phyloP scores from a whole-genome alignment of 2,113 vertebrate species.

The Scophthalmus maximus region DNA sequence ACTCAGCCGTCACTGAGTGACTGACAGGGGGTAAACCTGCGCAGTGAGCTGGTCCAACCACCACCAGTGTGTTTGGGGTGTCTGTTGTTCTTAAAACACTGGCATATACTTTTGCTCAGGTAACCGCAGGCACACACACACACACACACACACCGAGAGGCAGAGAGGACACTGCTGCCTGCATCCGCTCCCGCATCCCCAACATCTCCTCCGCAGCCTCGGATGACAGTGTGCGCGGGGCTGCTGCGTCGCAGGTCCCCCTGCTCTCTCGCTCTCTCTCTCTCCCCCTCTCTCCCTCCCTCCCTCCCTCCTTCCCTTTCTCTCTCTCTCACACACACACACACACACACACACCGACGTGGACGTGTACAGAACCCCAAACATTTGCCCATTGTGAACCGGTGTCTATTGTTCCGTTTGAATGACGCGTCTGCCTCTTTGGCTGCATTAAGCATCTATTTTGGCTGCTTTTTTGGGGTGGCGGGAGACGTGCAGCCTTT shows the following conservation, averaged over 20 bases:
- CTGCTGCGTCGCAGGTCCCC: slow-evolving; percentile 68
- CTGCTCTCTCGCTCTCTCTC: slow-evolving; percentile 47
- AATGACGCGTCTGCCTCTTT: slow-evolving; percentile 60
- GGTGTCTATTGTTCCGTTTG: slow-evolving; percentile 75
- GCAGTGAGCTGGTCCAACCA: slow-evolving; percentile 3
- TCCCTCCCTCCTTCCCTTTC: slow-evolving; percentile 38
- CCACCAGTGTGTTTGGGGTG: too few relatives aligned
- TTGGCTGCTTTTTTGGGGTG: slow-evolving; percentile 33
- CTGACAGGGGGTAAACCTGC: slow-evolving; percentile 17
- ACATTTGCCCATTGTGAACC: slow-evolving; percentile 73
- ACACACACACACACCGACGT: slow-evolving; percentile 33
- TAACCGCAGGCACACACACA: slow-evolving; percentile 23
- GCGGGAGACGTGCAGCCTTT: slow-evolving; percentile 15
- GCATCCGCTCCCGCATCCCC: too few relatives aligned
- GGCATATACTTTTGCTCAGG: slow-evolving; percentile 41
- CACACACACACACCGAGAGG: too few relatives aligned
- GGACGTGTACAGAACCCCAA: slow-evolving; percentile 78
- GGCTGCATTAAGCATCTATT: slow-evolving; percentile 46
- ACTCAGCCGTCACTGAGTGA: slow-evolving; percentile 20
- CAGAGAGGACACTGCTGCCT: slow-evolving; percentile 9
- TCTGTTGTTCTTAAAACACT: slow-evolving; percentile 2
- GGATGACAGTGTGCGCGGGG: slow-evolving; percentile 61
- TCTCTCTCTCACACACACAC: slow-evolving; percentile 3
- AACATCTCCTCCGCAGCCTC: slow-evolving; percentile 64
- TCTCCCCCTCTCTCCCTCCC: slow-evolving; percentile 32